These are phyloP conservation scores for Panthera uncia DNA, from an alignment of 2,113 vertebrate species.

Conservation along the genomic window DNA sequence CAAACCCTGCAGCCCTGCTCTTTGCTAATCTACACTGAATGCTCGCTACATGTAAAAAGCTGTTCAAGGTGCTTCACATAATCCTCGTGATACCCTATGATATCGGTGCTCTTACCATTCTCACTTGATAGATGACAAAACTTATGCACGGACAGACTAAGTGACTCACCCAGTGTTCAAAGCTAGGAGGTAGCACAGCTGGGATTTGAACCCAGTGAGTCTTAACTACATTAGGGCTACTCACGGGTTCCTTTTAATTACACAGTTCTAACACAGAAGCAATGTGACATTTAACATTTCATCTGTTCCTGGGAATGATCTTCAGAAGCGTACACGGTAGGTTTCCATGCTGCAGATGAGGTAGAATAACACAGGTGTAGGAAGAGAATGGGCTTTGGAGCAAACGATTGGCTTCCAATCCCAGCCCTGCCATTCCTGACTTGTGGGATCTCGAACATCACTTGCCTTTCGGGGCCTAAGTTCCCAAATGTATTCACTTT, in stretches of 20 bases:
- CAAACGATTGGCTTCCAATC: not conserved
- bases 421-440: not conserved
- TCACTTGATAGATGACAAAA: constrained; percentile 6
- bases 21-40: not conserved
- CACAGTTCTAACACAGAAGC: not conserved
- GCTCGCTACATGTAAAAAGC: not conserved
- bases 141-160: not conserved
- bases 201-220: not conserved
- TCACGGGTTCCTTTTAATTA: not conserved
- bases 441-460: not conserved
- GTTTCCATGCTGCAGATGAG: not conserved
- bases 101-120: not conserved
- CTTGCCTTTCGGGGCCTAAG: not conserved
- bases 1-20: not conserved
- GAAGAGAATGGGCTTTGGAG: not conserved
- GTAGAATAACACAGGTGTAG: not conserved
- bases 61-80: not conserved
- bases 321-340: not conserved
- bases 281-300: not conserved
- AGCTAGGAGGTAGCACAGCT: not conserved
- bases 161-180: not conserved
- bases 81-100: not conserved
- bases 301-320: not conserved
- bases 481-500: constrained; percentile 4
- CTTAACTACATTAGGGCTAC: not conserved